Conservation (phyloP, 2,888 invertebrate species). For the Drosophila nigricruria region DNA sequence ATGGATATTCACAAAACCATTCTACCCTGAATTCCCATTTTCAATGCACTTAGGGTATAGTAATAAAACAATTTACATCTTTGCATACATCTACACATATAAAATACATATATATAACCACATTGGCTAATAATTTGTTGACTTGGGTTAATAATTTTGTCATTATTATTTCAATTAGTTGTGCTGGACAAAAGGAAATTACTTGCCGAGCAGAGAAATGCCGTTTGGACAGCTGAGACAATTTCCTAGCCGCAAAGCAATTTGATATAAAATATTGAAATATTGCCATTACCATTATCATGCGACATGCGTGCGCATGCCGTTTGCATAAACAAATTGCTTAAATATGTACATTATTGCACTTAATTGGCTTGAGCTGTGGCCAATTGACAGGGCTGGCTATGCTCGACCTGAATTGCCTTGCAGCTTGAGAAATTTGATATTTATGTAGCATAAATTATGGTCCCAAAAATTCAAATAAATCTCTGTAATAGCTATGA, state of each 20-base stretch:
- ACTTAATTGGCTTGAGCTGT: constrained; percentile 33
- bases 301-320: constrained; percentile 6
- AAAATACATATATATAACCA: neutral
- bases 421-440: constrained; percentile 13
- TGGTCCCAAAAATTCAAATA: constrained; percentile 51
- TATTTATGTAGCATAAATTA: constrained; percentile 53
- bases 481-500: constrained; percentile 51
- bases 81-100: neutral
- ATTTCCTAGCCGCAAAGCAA: constrained; percentile 41
- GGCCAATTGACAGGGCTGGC: constrained; percentile 12
- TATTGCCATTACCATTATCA: constrained; percentile 26
- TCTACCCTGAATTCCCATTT: neutral
- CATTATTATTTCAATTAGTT: constrained; percentile 68
- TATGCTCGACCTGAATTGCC: constrained; percentile 11
- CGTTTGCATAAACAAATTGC: constrained; percentile 17
- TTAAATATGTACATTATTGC: constrained; percentile 36
- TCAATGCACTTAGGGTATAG: neutral
- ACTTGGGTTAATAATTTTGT: constrained; percentile 40
- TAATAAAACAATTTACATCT: neutral
- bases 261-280: constrained; percentile 52
- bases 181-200: constrained; percentile 38
- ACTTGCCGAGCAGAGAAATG: constrained; percentile 22
- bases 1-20: neutral
- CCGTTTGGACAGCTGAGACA: constrained; percentile 8
- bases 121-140: constrained; percentile 24